Base-by-base conservation (phyloP, 2,113 vertebrate species). In the Scolopax mira region DNA sequence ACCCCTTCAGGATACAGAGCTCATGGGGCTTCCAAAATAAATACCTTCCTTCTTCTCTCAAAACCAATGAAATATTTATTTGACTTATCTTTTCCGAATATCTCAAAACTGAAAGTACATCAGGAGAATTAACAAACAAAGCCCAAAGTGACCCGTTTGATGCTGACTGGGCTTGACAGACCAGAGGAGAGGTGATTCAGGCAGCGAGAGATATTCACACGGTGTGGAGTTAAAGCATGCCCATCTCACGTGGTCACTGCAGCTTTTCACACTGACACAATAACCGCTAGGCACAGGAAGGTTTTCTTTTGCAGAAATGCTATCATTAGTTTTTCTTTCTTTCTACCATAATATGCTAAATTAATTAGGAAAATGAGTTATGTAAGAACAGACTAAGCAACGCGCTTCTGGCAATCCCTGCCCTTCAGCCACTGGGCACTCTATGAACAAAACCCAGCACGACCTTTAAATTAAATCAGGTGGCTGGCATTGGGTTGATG, bases 281-380 rank as follows among this genome's bases (percentile, higher is more conserved):
- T 54, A 89, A 85, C 41, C 57, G 27, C 28, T 16, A 49, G 31
- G 54, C 66, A 69, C 24, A 37, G 19, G 16, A 7, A 30, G 3
- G 13, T n/a, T 30, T n/a, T 22, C 42, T 77, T 61, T n/a, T 82
- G 0, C 58, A 80, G 33, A 83, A 93, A 83, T 25, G 18, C 71
- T 91, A 77, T 18, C 66, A 46, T 72, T 75, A 66, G 30, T 80
- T 88, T 90, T 61, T 44, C 55, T 72, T 79, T 89, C 51, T 85
- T 89, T 80, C 16, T 30, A 78, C 13, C 21, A 21, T 42, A 83
- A 78, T 77, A 79, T 66, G 70, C 62, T 37, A 83, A 80, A 92
- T 51, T 93, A 85, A 91, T 91, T 89, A 91, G 51, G 55, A 94
- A 88, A 96, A 77, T 28, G 19, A 54, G 18, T 96, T 94, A 83